Evolutionary conservation across 2,797 vertebrate species (phyloP).

Genomic region (Mico argentatus): DNA sequence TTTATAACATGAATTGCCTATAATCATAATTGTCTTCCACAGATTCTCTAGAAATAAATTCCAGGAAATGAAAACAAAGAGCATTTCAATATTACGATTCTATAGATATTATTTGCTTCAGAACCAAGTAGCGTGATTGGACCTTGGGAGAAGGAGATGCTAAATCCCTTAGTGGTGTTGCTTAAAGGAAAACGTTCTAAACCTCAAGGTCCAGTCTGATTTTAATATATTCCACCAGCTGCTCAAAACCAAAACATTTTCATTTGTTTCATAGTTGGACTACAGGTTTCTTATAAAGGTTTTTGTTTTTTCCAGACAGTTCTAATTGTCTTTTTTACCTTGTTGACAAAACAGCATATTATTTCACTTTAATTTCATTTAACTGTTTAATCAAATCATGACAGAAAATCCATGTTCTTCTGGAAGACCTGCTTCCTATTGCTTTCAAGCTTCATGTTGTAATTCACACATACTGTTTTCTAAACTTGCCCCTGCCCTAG

Average conservation of each 20-base stretch:
- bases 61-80: slow-evolving; percentile 12
- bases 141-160: neutral
- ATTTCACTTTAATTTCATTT: neutral
- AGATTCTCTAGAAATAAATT: neutral
- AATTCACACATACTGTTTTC: slow-evolving; percentile 12
- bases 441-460: neutral
- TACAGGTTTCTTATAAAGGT: neutral
- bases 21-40: neutral
- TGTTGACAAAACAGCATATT: slow-evolving; percentile 1
- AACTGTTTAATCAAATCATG: slow-evolving; percentile 33
- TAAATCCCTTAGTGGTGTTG: neutral
- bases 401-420: slow-evolving; percentile 16
- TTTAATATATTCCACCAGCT: neutral
- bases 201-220: neutral
- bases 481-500: neutral
- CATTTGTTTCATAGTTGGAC: neutral
- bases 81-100: neutral
- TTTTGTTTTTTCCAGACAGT: slow-evolving; percentile 36
- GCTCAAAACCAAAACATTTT: slow-evolving; percentile 34
- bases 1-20: neutral
- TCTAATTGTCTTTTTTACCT: neutral
- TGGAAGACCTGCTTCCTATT: neutral
- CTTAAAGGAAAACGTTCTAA: neutral
- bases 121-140: neutral
- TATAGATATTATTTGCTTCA: neutral